A percentile compares a stretch with the other conserved stretches of the same genome.
Conservation (phyloP, 1,140 invertebrate species). For the Vanessa atalanta region DNA sequence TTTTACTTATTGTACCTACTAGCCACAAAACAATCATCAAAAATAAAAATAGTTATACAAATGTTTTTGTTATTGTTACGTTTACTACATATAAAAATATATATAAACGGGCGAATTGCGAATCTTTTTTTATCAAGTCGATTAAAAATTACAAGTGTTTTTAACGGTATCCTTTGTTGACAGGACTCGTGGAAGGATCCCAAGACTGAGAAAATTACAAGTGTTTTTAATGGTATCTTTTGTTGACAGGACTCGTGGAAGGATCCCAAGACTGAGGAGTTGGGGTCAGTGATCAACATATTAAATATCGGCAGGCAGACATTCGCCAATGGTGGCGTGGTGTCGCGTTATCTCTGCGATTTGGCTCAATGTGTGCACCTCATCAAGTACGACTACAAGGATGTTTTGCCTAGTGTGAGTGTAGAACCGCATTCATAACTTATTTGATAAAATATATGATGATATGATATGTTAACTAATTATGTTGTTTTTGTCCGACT, state of each 20-base stretch:
- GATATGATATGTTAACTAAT: no score
- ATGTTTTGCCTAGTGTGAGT: constrained; percentile 83
- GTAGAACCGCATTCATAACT: neutral
- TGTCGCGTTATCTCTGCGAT: constrained; percentile 83
- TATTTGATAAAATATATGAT: neutral
- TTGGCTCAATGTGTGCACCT: constrained; percentile 82
- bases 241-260: constrained; percentile 83
- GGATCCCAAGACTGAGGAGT: constrained; percentile 75
- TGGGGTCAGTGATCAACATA: constrained; percentile 82
- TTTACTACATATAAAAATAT: no score
- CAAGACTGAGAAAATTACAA: constrained; percentile 61
- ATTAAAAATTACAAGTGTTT: neutral
- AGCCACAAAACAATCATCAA: no score
- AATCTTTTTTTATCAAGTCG: no score
- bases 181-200: constrained; percentile 84
- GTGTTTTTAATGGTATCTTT: neutral
- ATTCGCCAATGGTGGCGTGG: constrained; percentile 78
- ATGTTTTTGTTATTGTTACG: no score
- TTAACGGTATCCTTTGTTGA: constrained; percentile 1
- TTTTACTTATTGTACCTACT: no score
- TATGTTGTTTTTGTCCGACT: no score
- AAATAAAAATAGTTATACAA: no score
- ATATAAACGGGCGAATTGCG: no score
- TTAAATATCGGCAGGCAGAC: constrained; percentile 82
- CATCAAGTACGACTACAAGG: constrained; percentile 83